Base-by-base conservation (phyloP, 2,888 invertebrate species). In the Pardosa pseudoannulata region DNA sequence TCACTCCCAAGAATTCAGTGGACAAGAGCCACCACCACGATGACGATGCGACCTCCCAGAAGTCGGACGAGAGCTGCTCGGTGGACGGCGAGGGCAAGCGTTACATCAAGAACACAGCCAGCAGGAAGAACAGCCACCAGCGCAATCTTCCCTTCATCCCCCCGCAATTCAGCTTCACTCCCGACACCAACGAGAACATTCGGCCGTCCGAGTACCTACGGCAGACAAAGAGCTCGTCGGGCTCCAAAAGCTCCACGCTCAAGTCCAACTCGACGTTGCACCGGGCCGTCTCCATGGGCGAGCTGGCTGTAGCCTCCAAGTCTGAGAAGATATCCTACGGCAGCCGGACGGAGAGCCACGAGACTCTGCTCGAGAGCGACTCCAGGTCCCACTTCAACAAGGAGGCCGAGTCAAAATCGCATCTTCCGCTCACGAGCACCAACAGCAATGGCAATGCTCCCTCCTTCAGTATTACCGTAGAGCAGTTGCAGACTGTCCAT, bases 121-220 rank as follows among this genome's bases (percentile, higher is more conserved):
- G 64, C 0, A 76, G 83, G 31, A 32, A 64, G 7, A 85, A 80
- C 29, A 70, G 88, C 39, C 88, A 88, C 39, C 88, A 73, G 29
- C 76, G 67, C 23, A 79, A 78, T 2, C 93, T 96, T 89, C 96
- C 97, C 89, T 97, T 97, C 93, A 95, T 97, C 91, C 97, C 97
- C 87, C 97, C 97, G 83, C 95, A 96, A 92, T 97, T 97, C 93
- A 95, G 96, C 79, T 93, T 94, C 91, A 91, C 91, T 29, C 93
- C 93, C 89, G 94, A 94, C 92, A 95, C 95, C 91, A 95, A 96
- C 92, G 94, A 95, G 87, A 94, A 97, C 89, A 96, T 97, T 91
- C 97, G 97, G 91, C 97, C 97, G 79, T 97, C 96, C 88, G 97
- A 97, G 92, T 97, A 97, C 92, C 93, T 97, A 90, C 94, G 95